These are phyloP conservation scores for Rafetus swinhoei DNA, from an alignment of 2,113 vertebrate genomes.

Conservation along the genomic window DNA sequence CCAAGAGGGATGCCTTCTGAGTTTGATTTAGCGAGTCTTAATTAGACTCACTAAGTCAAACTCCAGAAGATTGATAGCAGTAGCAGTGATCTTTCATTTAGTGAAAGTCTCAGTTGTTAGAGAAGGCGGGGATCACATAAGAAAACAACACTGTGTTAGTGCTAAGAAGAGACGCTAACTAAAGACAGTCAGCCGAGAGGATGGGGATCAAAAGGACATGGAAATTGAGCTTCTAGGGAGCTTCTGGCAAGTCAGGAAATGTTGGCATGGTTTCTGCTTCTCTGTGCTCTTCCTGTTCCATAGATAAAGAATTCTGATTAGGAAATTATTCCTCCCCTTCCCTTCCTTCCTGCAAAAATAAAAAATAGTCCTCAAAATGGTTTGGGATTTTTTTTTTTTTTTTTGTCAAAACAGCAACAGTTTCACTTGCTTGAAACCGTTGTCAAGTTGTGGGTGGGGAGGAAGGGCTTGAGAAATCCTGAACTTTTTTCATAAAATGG, in stretches of 20 bases:
- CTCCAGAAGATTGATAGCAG: too few relatives aligned
- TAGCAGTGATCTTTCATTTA: too few relatives aligned
- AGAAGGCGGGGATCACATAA: background rate
- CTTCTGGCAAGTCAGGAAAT: background rate
- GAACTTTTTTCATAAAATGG: background rate
- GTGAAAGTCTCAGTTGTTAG: background rate
- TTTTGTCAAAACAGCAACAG: background rate
- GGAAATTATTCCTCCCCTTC: background rate
- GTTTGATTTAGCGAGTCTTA: too few relatives aligned
- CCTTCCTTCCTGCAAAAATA: background rate
- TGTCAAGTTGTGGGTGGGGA: too few relatives aligned
- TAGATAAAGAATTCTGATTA: background rate
- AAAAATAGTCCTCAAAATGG: background rate
- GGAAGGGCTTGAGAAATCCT: background rate
- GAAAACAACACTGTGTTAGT: accelerated
- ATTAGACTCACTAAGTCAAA: too few relatives aligned
- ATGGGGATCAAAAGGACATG: background rate
- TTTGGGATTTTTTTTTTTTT: background rate
- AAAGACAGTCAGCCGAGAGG: background rate
- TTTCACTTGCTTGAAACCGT: background rate
- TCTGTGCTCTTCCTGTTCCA: background rate
- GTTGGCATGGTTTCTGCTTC: background rate
- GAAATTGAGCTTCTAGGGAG: accelerated
- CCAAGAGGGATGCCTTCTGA: too few relatives aligned
- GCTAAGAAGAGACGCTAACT: too few relatives aligned